Evolutionary conservation across 92 coral and sea anemone genomes (phyloP).

Genomic region (Porites divaricata): DNA sequence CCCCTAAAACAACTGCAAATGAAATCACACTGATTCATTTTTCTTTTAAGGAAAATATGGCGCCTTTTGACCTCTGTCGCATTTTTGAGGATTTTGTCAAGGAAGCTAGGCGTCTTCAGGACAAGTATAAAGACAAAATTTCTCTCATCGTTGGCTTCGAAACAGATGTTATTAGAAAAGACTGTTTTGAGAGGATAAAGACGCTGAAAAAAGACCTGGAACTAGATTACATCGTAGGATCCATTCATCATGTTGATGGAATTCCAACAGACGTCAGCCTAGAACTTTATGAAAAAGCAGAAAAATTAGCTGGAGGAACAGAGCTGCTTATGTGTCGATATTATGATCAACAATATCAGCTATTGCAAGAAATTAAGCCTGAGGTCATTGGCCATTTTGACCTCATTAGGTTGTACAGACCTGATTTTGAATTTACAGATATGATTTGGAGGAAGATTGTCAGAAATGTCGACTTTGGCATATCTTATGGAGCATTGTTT

Average conservation of each 20-base stretch:
- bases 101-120: conserved; percentile 71
- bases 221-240: conserved; percentile 75
- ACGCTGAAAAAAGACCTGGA: conserved; percentile 35
- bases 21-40: neutral
- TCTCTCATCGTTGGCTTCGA: conserved; percentile 75
- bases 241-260: conserved; percentile 78
- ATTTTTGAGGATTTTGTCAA: conserved; percentile 59
- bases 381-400: conserved; percentile 80
- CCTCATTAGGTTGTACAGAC: conserved; percentile 65
- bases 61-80: conserved; percentile 56
- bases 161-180: conserved; percentile 69
- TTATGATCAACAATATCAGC: conserved; percentile 68
- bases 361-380: conserved; percentile 60
- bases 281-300: conserved; percentile 56
- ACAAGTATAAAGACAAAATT: conserved; percentile 64
- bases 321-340: conserved; percentile 61
- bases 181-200: conserved; percentile 39
- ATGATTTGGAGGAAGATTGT: conserved; percentile 56
- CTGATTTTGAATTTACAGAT: conserved; percentile 56
- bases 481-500: conserved; percentile 79
- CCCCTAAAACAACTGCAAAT: too few species aligned
- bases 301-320: conserved; percentile 61
- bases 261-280: conserved; percentile 60
- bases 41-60: conserved; percentile 46
- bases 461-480: conserved; percentile 64